phyloP scores from a whole-genome alignment of 2,797 vertebrate species.

The Carcharodon carcharias region DNA sequence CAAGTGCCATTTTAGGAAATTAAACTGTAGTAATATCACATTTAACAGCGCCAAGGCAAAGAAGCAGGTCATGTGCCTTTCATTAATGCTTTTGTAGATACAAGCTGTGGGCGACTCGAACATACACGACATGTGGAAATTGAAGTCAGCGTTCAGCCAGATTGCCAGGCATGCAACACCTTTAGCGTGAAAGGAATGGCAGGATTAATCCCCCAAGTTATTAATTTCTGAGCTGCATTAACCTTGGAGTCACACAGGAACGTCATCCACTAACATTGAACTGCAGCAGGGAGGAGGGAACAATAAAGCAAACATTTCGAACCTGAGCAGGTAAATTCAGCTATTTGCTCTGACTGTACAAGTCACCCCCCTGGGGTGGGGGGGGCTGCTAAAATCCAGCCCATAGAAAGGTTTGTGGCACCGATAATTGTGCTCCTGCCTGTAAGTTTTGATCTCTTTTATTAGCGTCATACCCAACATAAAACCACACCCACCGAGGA shows the following conservation, averaged over 20 bases:
- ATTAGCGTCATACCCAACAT: background rate
- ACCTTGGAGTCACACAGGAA: background rate
- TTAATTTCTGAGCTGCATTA: conserved; percentile 18
- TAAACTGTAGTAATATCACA: background rate
- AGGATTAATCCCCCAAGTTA: conserved; percentile 18
- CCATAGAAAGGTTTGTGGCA: no score
- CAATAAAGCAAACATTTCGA: background rate
- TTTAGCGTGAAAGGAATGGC: background rate
- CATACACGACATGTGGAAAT: no score
- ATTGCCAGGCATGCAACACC: background rate
- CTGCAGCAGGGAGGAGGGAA: background rate
- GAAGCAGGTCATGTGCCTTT: background rate
- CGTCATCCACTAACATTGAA: background rate
- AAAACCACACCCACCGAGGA: background rate
- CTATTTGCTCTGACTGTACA: background rate
- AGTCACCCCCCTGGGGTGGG: no score
- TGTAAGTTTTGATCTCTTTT: background rate
- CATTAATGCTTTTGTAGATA: background rate
- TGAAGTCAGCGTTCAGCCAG: background rate
- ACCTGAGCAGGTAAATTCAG: background rate
- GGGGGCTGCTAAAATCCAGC: no score
- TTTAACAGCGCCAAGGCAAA: background rate
- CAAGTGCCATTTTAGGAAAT: background rate
- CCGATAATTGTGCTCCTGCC: background rate
- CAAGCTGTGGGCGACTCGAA: background rate